Evolutionary conservation across 2,888 invertebrate genomes (phyloP).

Genomic region (Sesamia inferens): DNA sequence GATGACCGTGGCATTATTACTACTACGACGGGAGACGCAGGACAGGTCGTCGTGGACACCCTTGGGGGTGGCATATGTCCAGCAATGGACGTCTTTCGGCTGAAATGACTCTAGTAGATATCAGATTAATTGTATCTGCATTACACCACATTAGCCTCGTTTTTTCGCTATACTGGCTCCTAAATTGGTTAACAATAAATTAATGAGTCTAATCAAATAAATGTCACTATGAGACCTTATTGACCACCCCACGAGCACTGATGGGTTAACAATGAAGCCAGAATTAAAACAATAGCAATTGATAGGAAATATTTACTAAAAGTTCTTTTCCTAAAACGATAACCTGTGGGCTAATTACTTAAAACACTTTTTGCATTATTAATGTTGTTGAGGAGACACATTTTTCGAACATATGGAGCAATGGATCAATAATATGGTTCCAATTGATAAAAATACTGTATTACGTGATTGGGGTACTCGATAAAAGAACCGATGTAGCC

Average conservation of each 20-base stretch:
- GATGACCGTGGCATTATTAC: not conserved
- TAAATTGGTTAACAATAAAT: not conserved
- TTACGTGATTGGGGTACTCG: too few relatives aligned
- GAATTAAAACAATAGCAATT: not conserved
- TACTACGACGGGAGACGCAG: too few relatives aligned
- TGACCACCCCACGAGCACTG: slow-evolving; percentile 33
- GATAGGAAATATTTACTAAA: not conserved
- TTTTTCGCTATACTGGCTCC: not conserved
- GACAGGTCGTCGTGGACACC: too few relatives aligned
- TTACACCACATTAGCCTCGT: not conserved
- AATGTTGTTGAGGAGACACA: too few relatives aligned
- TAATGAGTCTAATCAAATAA: slow-evolving; percentile 6
- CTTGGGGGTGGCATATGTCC: too few relatives aligned
- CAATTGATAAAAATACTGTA: too few relatives aligned
- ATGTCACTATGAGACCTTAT: slow-evolving; percentile 5
- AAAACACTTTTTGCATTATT: too few relatives aligned
- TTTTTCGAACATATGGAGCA: too few relatives aligned
- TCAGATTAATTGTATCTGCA: not conserved
- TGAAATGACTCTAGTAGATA: too few relatives aligned
- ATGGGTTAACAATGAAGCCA: slow-evolving; percentile 40
- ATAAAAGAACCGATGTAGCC: not conserved
- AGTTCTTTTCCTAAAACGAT: not conserved
- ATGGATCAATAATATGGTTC: too few relatives aligned
- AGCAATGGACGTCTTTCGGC: too few relatives aligned
- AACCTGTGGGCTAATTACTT: not conserved